A percentile compares a stretch with the other conserved stretches of the same genome.
Evolutionary conservation across 2,797 vertebrate species (phyloP).

Genomic region (Perodicticus potto): DNA sequence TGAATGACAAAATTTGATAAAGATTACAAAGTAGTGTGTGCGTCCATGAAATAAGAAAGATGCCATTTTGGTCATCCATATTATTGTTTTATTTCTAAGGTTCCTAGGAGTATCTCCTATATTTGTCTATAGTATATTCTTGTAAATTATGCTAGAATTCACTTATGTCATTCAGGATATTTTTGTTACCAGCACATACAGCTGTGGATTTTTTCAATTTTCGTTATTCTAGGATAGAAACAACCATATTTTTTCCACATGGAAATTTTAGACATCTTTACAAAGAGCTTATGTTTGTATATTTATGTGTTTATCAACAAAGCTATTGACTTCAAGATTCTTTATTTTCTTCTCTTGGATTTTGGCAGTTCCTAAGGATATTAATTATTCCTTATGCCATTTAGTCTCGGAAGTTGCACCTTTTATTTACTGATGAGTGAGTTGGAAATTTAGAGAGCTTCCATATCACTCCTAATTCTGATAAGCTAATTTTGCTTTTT

Average conservation of each 20-base stretch:
- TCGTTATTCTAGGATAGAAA: constrained; percentile 50
- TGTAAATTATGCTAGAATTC: constrained; percentile 40
- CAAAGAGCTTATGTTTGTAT: neutral
- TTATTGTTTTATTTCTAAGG: constrained; percentile 4
- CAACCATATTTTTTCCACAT: constrained; percentile 3
- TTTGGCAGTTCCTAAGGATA: constrained; percentile 49
- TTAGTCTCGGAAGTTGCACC: constrained; percentile 51
- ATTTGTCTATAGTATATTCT: constrained; percentile 35
- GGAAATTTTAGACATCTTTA: constrained; percentile 48
- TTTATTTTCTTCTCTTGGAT: constrained; percentile 28
- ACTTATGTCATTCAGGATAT: constrained; percentile 14
- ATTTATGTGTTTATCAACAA: constrained; percentile 40
- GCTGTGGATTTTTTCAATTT: neutral
- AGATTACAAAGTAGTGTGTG: constrained; percentile 1
- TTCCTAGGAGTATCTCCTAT: constrained; percentile 7
- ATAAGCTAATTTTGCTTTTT: constrained; percentile 13
- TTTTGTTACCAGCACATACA: constrained; percentile 38
- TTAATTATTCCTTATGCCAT: constrained; percentile 27
- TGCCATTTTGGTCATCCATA: constrained; percentile 32
- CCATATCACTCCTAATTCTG: neutral
- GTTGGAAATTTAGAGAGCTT: constrained; percentile 24
- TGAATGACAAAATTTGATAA: constrained; percentile 35
- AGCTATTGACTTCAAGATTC: constrained; percentile 39
- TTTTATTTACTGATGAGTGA: constrained; percentile 61
- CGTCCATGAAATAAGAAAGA: neutral